Evolutionary conservation across 2,113 vertebrate genomes (phyloP).

Genomic region (Suricata suricatta): DNA sequence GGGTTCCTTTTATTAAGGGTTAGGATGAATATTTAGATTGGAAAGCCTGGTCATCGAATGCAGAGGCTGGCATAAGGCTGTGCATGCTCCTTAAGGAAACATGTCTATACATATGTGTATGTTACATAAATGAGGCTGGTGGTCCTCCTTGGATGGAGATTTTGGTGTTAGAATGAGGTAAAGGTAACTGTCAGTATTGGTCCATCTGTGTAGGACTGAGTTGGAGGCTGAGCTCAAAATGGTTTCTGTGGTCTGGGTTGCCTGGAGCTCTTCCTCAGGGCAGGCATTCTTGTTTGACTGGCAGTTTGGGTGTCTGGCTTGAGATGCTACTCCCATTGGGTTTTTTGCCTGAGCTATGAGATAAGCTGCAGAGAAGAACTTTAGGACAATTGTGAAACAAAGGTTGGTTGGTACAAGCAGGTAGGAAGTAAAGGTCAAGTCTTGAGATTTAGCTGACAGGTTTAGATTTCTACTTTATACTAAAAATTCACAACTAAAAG

Average conservation of each 20-base stretch:
- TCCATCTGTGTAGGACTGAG: neutral
- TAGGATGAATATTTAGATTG: neutral
- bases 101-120: neutral
- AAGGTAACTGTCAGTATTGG: neutral
- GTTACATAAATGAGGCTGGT: neutral
- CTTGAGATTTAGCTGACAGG: neutral
- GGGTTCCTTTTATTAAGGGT: neutral
- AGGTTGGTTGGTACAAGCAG: neutral
- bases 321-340: neutral
- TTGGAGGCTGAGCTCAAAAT: neutral
- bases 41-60: neutral
- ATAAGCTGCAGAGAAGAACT: neutral
- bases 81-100: neutral
- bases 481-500: neutral
- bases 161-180: neutral
- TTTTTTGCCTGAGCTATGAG: neutral
- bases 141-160: neutral
- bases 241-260: neutral
- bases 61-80: neutral
- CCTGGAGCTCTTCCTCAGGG: neutral
- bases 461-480: slow-evolving; percentile 26
- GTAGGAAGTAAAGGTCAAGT: neutral
- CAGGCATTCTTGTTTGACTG: neutral
- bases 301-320: neutral
- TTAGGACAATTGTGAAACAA: neutral